A percentile compares a stretch with the other conserved stretches of the same genome.
Evolutionary conservation across 2,888 invertebrate species (phyloP).

Genomic region (Lumbricus terrestris): DNA sequence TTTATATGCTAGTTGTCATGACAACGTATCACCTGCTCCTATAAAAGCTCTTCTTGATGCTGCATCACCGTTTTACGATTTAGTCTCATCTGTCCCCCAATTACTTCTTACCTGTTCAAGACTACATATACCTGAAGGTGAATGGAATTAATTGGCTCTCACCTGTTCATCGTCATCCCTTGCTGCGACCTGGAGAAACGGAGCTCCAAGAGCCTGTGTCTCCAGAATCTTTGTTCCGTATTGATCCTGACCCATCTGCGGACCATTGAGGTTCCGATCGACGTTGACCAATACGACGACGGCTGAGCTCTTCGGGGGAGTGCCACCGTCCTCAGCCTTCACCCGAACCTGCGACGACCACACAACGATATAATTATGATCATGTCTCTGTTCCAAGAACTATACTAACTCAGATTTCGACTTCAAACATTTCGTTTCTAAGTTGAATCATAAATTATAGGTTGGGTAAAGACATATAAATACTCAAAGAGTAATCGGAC

Average conservation of each 20-base stretch:
- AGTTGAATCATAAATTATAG: not conserved
- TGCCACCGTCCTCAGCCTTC: constrained; percentile 45
- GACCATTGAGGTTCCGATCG: constrained; percentile 40
- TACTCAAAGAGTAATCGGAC: too few species aligned
- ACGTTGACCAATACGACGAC: constrained; percentile 43
- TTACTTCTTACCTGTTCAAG: not conserved
- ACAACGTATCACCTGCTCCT: too few species aligned
- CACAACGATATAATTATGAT: not conserved
- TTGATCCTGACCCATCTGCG: constrained; percentile 27
- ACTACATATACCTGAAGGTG: too few species aligned
- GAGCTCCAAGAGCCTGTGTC: constrained; percentile 44
- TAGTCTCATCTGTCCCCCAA: not conserved
- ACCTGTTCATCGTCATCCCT: constrained; percentile 46
- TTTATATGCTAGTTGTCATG: too few species aligned
- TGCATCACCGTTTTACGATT: too few species aligned
- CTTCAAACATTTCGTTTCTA: not conserved
- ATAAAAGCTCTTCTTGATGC: too few species aligned
- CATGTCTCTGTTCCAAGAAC: not conserved
- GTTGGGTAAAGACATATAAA: too few species aligned
- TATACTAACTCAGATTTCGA: not conserved
- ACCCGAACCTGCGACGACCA: constrained; percentile 41
- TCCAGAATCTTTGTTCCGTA: constrained; percentile 44
- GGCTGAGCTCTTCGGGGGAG: constrained; percentile 39
- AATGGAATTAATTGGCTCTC: not conserved
- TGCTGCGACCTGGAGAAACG: constrained; percentile 38